These are phyloP conservation scores for Melieria picta DNA, from an alignment of 2,888 invertebrate species.

Conservation along the genomic window DNA sequence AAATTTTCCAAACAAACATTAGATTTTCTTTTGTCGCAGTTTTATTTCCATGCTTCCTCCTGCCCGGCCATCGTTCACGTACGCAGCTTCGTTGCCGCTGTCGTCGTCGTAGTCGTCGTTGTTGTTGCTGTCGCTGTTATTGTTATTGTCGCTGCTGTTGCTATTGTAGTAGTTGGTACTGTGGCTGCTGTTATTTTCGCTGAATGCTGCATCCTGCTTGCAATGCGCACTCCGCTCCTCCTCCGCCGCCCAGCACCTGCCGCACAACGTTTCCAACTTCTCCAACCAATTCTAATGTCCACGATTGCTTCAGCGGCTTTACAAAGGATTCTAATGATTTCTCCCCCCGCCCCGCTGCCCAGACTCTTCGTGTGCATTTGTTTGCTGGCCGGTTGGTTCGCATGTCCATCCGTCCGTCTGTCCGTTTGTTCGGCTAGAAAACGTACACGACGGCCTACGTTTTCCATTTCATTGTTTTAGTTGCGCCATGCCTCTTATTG, in stretches of 20 bases:
- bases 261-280: no score
- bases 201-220: constrained; percentile 1
- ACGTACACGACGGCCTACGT: neutral
- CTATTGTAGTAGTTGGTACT: constrained; percentile 8
- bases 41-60: constrained; percentile 31
- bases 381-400: constrained; percentile 45
- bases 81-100: neutral
- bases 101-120: constrained; percentile 1
- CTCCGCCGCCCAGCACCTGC: no score
- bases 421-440: constrained; percentile 27
- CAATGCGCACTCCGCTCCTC: neutral
- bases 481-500: neutral
- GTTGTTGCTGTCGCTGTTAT: constrained; percentile 23
- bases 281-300: neutral
- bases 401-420: constrained; percentile 15
- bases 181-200: constrained; percentile 14
- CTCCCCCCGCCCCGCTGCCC: constrained; percentile 47
- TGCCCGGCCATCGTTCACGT: neutral
- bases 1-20: constrained; percentile 44
- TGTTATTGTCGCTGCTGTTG: constrained; percentile 22
- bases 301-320: constrained; percentile 36
- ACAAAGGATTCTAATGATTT: constrained; percentile 61
- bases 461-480: neutral
- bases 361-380: constrained; percentile 33
- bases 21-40: constrained; percentile 36